A percentile compares a stretch with the other conserved stretches of the same genome.
Evolutionary conservation across 1,140 invertebrate species (phyloP).

Genomic region (Apis cerana): DNA sequence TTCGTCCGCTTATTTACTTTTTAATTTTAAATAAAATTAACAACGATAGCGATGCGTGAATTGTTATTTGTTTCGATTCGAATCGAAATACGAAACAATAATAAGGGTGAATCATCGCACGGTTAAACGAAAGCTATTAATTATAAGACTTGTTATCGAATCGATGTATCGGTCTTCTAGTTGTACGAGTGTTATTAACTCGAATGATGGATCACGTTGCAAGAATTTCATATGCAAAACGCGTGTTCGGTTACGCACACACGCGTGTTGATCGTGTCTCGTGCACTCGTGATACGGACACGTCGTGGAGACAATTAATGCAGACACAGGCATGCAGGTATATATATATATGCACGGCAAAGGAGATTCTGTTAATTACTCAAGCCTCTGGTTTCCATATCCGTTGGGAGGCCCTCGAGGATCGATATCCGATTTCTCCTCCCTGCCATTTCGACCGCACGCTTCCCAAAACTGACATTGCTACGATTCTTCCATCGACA

Average conservation of each 20-base stretch:
- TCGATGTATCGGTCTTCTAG: background rate
- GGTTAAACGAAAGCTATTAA: background rate
- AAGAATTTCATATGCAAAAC: constrained; percentile 14
- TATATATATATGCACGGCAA: background rate
- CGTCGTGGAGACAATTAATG: constrained; percentile 42
- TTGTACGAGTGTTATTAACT: background rate
- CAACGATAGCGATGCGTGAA: too few relatives aligned
- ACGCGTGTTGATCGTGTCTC: background rate
- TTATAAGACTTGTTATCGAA: background rate
- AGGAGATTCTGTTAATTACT: constrained; percentile 47
- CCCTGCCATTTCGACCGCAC: constrained; percentile 18
- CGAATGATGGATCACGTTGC: constrained; percentile 12
- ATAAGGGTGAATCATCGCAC: too few relatives aligned
- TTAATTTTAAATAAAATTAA: too few relatives aligned
- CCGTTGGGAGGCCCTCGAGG: constrained; percentile 29
- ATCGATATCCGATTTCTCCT: constrained; percentile 51
- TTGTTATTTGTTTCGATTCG: too few relatives aligned
- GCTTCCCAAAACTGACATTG: background rate
- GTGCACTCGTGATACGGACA: constrained; percentile 30
- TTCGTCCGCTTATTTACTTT: too few relatives aligned
- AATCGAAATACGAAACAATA: background rate
- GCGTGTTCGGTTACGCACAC: background rate
- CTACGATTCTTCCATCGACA: background rate
- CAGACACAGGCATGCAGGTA: constrained; percentile 2
- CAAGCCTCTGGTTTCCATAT: constrained; percentile 42